Conservation (phyloP, 35 echinoderm and acorn worm genomes). For the Chiridota heheva region DNA sequence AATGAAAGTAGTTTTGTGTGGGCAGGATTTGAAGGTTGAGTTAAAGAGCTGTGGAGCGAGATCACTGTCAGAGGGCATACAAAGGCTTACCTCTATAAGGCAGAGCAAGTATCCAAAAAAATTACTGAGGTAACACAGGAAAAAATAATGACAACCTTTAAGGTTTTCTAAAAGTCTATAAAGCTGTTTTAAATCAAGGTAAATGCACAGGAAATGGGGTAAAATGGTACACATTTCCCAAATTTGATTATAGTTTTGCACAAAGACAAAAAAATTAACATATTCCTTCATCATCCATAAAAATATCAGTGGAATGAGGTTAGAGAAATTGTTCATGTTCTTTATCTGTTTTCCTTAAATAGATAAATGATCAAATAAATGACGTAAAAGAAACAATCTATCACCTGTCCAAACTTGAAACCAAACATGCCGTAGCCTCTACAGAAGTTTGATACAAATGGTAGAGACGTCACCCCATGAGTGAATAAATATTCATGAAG, state of each 20-base stretch:
- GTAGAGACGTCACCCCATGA: slow-evolving; percentile 66
- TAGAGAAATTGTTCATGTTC: not conserved
- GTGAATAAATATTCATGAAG: slow-evolving; percentile 57
- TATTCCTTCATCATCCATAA: not conserved
- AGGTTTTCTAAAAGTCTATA: too few relatives aligned
- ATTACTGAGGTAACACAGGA: too few relatives aligned
- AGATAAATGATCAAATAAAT: not conserved
- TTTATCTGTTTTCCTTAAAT: not conserved
- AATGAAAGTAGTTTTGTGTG: too few relatives aligned
- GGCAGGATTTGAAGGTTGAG: too few relatives aligned
- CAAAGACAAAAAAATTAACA: not conserved
- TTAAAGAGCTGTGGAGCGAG: too few relatives aligned
- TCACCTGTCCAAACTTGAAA: slow-evolving; percentile 88
- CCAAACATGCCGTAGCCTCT: slow-evolving; percentile 76
- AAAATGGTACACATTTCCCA: not conserved
- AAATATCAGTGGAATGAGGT: not conserved
- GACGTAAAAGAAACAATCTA: not conserved
- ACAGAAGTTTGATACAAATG: slow-evolving; percentile 90
- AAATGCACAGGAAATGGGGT: too few relatives aligned
- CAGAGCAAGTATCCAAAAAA: too few relatives aligned
- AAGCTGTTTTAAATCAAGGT: too few relatives aligned
- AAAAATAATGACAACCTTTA: too few relatives aligned
- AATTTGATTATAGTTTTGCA: not conserved
- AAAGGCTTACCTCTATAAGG: too few relatives aligned
- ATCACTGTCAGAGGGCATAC: too few relatives aligned